A percentile compares a stretch with the other conserved stretches of the same genome.
These are phyloP conservation scores for Drosophila navojoa DNA, from an alignment of 1,140 invertebrate genomes.

Conservation along the genomic window DNA sequence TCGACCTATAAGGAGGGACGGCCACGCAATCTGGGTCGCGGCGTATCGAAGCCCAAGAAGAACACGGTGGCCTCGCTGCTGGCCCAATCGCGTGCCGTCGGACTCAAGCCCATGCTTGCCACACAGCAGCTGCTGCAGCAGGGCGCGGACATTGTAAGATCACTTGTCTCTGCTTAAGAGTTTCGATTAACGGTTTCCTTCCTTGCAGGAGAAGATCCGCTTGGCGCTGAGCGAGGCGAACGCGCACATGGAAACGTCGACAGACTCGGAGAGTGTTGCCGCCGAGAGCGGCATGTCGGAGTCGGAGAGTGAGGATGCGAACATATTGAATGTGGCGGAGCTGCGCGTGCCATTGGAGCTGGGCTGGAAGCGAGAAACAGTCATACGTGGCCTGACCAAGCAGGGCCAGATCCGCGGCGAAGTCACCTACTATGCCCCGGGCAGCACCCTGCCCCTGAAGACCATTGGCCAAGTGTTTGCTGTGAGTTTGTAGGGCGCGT, in stretches of 20 bases:
- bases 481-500: slow-evolving; percentile 84
- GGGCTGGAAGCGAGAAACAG: slow-evolving; percentile 95
- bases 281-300: slow-evolving; percentile 84
- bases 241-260: slow-evolving; percentile 84
- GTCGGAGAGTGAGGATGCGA: slow-evolving; percentile 84
- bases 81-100: slow-evolving; percentile 92
- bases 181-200: neutral
- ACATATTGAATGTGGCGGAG: slow-evolving; percentile 86
- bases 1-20: slow-evolving; percentile 87
- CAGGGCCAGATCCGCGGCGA: slow-evolving; percentile 92
- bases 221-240: slow-evolving; percentile 84
- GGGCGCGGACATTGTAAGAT: slow-evolving; percentile 83
- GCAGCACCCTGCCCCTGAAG: slow-evolving; percentile 84
- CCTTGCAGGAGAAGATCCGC: slow-evolving; percentile 84
- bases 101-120: slow-evolving; percentile 86
- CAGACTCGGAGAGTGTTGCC: slow-evolving; percentile 85
- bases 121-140: slow-evolving; percentile 85
- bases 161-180: neutral
- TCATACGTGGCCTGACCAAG: slow-evolving; percentile 92
- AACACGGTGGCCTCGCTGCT: slow-evolving; percentile 94
- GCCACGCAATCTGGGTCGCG: slow-evolving; percentile 91
- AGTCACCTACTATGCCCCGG: slow-evolving; percentile 95
- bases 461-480: slow-evolving; percentile 85
- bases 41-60: slow-evolving; percentile 94
- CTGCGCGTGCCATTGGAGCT: slow-evolving; percentile 90